Conservation (phyloP, 2,888 invertebrate species). For the Drosophila putrida region DNA sequence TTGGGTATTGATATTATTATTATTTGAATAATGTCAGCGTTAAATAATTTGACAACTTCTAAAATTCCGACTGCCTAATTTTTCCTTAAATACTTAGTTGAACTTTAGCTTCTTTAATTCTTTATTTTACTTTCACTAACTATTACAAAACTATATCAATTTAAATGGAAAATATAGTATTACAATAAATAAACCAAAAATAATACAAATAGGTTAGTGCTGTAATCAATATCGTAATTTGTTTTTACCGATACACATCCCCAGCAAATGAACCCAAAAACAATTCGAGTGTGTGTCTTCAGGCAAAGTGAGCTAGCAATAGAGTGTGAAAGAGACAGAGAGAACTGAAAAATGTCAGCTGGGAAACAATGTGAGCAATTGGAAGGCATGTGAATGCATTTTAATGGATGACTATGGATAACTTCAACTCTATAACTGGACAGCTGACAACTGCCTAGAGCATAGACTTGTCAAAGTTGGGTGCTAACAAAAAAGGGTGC, state of each 20-base stretch:
- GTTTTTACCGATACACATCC: not conserved
- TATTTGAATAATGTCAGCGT: no score
- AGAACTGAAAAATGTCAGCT: constrained; percentile 28
- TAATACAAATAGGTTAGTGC: no score
- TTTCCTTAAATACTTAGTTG: no score
- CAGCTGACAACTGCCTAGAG: not conserved
- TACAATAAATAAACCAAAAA: no score
- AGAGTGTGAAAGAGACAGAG: not conserved
- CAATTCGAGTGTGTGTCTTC: not conserved
- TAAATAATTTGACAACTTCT: no score
- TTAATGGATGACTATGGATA: constrained; percentile 52
- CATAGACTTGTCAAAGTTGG: not conserved
- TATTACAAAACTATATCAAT: no score
- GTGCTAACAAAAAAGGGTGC: not conserved
- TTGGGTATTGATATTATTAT: no score
- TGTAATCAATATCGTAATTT: not conserved
- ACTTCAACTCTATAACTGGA: constrained; percentile 16
- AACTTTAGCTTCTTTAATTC: no score
- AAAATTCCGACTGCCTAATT: no score
- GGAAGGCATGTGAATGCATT: constrained; percentile 62
- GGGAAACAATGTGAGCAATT: constrained; percentile 50
- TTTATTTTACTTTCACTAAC: no score
- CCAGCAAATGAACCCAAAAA: not conserved
- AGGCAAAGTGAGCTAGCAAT: not conserved
- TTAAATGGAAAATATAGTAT: no score